A percentile compares a stretch with the other conserved stretches of the same genome.
Evolutionary conservation across 2,888 invertebrate genomes (phyloP).

Genomic region (Cephus pygmeus): DNA sequence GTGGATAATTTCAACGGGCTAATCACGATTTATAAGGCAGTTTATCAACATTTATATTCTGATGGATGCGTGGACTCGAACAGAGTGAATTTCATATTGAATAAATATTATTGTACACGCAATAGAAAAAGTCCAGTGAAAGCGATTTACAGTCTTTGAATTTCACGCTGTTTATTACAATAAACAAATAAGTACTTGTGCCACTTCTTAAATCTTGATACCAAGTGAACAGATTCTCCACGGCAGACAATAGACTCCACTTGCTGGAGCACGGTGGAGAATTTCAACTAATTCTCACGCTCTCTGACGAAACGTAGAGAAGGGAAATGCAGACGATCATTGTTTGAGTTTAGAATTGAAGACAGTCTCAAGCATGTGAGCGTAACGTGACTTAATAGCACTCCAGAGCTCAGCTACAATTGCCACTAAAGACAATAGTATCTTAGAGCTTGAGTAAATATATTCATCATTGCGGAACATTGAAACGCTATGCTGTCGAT

Average conservation of each 20-base stretch:
- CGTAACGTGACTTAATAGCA: not conserved
- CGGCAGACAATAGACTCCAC: not conserved
- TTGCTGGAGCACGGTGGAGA: not conserved
- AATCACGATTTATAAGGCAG: too few species aligned
- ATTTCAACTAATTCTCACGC: not conserved
- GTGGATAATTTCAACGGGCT: not conserved
- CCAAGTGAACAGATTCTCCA: not conserved
- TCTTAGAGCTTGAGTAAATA: not conserved
- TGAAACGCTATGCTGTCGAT: not conserved
- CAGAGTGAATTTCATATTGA: not conserved
- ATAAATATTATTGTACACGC: not conserved
- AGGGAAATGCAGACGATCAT: not conserved
- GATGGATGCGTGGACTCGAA: not conserved
- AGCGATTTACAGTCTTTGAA: not conserved
- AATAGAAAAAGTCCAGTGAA: not conserved
- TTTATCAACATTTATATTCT: not conserved
- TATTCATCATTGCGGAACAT: not conserved
- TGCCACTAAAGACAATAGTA: not conserved
- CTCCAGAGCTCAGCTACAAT: not conserved
- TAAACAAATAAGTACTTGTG: not conserved
- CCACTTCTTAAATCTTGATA: not conserved
- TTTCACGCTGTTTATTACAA: not conserved
- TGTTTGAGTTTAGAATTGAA: not conserved
- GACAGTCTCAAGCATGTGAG: not conserved
- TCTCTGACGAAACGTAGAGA: not conserved